Conservation (phyloP, 2,113 vertebrate species). For the Paedocypris sp. region DNA sequence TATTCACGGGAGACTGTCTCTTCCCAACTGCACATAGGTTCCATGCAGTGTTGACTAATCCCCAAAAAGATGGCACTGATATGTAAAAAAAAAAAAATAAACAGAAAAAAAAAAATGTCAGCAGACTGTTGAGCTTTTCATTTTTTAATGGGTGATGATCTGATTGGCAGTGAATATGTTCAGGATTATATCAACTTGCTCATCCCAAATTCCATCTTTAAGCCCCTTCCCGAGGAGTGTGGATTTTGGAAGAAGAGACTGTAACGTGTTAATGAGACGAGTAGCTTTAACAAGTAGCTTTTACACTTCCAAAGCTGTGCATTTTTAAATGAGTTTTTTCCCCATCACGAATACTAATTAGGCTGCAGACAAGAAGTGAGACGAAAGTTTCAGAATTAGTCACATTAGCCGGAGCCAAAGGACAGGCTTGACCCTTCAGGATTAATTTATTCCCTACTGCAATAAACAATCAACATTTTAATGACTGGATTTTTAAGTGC, state of each 20-base stretch:
- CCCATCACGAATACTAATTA: neutral
- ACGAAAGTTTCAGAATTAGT: slow-evolving; percentile 14
- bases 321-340: neutral
- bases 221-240: neutral
- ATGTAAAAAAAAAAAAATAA: no score
- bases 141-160: neutral
- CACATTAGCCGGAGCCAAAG: slow-evolving; percentile 8
- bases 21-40: slow-evolving; percentile 82
- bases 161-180: neutral
- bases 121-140: neutral
- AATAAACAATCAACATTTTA: neutral
- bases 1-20: slow-evolving; percentile 79
- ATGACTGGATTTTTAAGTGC: neutral
- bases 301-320: no score
- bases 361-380: neutral
- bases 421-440: slow-evolving; percentile 6
- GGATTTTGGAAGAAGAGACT: no score
- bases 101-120: slow-evolving; percentile 1
- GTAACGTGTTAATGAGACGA: no score
- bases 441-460: slow-evolving; percentile 1
- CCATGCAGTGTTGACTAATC: slow-evolving; percentile 86
- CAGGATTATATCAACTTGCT: neutral
- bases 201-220: neutral
- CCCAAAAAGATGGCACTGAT: slow-evolving; percentile 84
- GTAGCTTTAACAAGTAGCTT: no score